A percentile compares a stretch with the other conserved stretches of the same genome.
Evolutionary conservation across 2,113 vertebrate genomes (phyloP).

Genomic region (Saguinus imperator): DNA sequence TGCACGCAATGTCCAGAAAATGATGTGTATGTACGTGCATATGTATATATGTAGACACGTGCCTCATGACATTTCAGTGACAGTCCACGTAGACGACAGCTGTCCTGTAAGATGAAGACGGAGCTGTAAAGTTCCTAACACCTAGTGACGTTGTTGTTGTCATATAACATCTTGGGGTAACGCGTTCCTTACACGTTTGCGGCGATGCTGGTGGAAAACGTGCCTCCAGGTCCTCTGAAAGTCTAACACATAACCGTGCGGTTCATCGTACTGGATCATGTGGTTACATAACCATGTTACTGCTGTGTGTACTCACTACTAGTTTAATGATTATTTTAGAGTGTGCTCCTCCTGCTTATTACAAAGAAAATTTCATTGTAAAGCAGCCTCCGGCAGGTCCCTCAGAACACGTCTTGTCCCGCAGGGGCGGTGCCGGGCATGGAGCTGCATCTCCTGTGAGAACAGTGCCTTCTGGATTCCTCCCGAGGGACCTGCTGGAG

Average conservation of each 20-base stretch:
- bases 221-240: neutral
- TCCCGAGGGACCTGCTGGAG: too few species aligned
- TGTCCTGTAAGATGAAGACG: neutral
- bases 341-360: neutral
- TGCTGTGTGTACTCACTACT: neutral
- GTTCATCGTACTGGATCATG: neutral
- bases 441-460: too few species aligned
- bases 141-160: neutral
- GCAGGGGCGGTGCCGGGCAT: too few species aligned
- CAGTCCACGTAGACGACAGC: neutral
- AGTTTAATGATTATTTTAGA: neutral
- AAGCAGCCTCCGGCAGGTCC: neutral
- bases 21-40: neutral
- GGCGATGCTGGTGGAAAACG: neutral
- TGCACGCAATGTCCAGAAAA: neutral
- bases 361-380: neutral
- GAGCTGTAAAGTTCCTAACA: neutral
- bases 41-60: neutral
- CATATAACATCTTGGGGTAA: neutral
- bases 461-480: too few species aligned
- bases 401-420: too few species aligned
- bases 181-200: neutral
- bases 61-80: neutral
- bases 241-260: accelerated
- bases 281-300: neutral